Percentiles rank a stretch among this genome's conserved stretches.
These are phyloP conservation scores for Drosophila meridiana DNA, from an alignment of 2,888 invertebrate species.

Conservation along the genomic window DNA sequence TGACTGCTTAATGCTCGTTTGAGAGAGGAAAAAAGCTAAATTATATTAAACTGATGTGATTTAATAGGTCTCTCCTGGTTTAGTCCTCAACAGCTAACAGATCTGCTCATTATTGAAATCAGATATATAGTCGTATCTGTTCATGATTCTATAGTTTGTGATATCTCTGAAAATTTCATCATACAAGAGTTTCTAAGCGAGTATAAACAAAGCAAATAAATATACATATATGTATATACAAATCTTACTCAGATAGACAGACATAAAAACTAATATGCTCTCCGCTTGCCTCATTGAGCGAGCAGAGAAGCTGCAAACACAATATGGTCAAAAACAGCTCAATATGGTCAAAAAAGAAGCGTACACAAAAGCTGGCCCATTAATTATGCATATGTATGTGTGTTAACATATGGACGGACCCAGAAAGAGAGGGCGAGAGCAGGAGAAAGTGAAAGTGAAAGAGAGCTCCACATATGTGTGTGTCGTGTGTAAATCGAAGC, in stretches of 20 bases:
- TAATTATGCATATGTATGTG: slow-evolving; percentile 68
- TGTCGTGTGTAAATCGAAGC: slow-evolving; percentile 27
- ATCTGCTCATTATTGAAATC: too few species aligned
- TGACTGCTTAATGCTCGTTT: background rate
- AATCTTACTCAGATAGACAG: background rate
- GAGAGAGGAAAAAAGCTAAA: background rate
- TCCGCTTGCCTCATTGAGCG: background rate
- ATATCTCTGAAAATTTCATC: too few species aligned
- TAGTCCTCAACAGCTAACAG: too few species aligned
- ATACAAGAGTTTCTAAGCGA: too few species aligned
- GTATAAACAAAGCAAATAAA: too few species aligned
- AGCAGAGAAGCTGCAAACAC: slow-evolving; percentile 5
- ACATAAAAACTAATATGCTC: background rate
- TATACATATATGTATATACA: too few species aligned
- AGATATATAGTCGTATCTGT: too few species aligned
- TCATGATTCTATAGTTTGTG: too few species aligned
- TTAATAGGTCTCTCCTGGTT: too few species aligned
- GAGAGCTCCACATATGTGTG: background rate
- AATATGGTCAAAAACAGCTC: slow-evolving; percentile 50
- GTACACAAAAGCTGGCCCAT: slow-evolving; percentile 56
- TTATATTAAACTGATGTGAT: too few species aligned
- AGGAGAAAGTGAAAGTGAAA: too few species aligned
- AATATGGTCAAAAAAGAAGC: slow-evolving; percentile 48
- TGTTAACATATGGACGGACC: slow-evolving; percentile 57
- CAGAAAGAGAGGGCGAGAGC: background rate